A percentile compares a stretch with the other conserved stretches of the same genome.
phyloP scores from a whole-genome alignment of 2,113 vertebrate genomes.

The Pteropus alecto region DNA sequence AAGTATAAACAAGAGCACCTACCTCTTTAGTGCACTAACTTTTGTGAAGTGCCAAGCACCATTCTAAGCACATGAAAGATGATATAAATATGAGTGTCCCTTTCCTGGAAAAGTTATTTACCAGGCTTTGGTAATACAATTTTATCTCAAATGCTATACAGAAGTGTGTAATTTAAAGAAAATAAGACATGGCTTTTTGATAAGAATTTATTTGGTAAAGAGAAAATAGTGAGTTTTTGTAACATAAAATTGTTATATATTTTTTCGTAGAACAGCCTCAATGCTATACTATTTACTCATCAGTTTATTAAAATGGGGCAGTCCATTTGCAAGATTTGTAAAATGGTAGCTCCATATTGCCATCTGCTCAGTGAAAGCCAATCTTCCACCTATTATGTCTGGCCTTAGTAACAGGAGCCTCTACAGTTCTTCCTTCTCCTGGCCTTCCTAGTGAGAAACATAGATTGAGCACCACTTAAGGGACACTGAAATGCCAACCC shows the following conservation, averaged over 20 bases:
- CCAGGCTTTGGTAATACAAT: neutral
- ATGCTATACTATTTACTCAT: neutral
- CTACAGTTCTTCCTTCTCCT: neutral
- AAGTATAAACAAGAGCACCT: neutral
- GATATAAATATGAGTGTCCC: neutral
- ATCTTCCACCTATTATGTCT: rapidly evolving
- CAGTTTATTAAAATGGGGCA: neutral
- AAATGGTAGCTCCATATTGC: neutral
- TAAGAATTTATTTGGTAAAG: neutral
- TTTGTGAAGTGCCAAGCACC: neutral
- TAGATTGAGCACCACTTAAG: neutral
- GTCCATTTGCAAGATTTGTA: neutral
- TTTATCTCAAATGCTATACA: neutral
- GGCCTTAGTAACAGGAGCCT: neutral
- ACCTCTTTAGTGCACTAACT: neutral
- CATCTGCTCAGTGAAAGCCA: neutral
- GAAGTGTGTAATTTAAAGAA: neutral
- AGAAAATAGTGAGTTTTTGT: neutral
- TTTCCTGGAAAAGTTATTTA: neutral
- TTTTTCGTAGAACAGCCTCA: neutral
- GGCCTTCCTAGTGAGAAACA: neutral
- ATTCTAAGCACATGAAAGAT: neutral
- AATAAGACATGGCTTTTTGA: neutral
- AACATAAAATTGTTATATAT: neutral
- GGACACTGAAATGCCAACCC: neutral